phyloP scores from a whole-genome alignment of 2,888 invertebrate species.

The Copidosoma aretas region DNA sequence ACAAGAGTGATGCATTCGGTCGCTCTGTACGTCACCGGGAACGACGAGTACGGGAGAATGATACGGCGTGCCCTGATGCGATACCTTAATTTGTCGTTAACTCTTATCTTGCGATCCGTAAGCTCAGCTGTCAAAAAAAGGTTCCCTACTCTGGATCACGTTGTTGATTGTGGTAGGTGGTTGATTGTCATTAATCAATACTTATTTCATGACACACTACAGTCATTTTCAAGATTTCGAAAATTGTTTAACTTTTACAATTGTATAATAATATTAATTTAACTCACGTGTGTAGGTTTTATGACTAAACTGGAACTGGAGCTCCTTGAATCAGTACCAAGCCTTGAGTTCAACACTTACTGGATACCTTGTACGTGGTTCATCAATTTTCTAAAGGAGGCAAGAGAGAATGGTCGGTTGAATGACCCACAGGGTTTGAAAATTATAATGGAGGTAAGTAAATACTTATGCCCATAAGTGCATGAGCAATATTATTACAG shows the following conservation, averaged over 20 bases:
- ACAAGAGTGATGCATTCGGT: slow-evolving; percentile 66
- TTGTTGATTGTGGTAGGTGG: slow-evolving; percentile 67
- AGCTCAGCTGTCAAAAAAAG: slow-evolving; percentile 69
- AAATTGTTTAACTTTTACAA: no score
- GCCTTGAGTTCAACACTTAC: slow-evolving; percentile 70
- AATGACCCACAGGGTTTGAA: slow-evolving; percentile 67
- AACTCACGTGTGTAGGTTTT: slow-evolving; percentile 69
- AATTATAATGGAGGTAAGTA: slow-evolving; percentile 68
- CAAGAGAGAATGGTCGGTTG: slow-evolving; percentile 65
- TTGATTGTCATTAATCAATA: no score
- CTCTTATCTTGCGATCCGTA: slow-evolving; percentile 69
- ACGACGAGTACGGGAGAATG: slow-evolving; percentile 68
- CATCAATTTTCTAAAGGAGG: slow-evolving; percentile 67
- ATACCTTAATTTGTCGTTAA: slow-evolving; percentile 69
- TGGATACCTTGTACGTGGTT: slow-evolving; percentile 74
- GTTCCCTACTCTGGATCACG: slow-evolving; percentile 67
- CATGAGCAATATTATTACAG: no score
- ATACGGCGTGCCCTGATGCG: slow-evolving; percentile 68
- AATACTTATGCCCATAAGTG: no score
- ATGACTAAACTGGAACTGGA: slow-evolving; percentile 68
- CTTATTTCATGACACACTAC: no score
- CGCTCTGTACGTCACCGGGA: slow-evolving; percentile 66
- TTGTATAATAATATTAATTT: no score
- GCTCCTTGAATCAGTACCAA: slow-evolving; percentile 68
- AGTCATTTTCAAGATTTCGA: no score